These are phyloP conservation scores for Bimastos eiseni DNA, from an alignment of 2,888 invertebrate species.

Conservation along the genomic window DNA sequence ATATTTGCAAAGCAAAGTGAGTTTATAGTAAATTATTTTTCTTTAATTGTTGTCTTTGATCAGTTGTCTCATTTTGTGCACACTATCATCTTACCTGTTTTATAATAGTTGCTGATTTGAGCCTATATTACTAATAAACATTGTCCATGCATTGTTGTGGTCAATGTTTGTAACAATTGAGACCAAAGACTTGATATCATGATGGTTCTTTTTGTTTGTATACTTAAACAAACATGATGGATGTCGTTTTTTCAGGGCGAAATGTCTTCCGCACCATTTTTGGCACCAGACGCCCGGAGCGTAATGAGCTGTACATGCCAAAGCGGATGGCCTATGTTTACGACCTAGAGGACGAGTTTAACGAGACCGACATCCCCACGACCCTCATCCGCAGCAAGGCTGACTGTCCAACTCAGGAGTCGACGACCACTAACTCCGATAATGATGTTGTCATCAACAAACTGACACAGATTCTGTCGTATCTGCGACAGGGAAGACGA, in stretches of 20 bases:
- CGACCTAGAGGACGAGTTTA: constrained; percentile 82
- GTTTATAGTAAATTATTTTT: too few relatives aligned
- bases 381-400: constrained; percentile 83
- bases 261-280: constrained; percentile 69
- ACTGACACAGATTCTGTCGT: constrained; percentile 91
- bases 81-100: not conserved
- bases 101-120: not conserved
- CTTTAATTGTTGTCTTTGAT: too few relatives aligned
- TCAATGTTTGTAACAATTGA: not conserved
- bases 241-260: constrained; percentile 63
- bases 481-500: constrained; percentile 84
- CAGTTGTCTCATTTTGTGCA: too few relatives aligned
- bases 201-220: not conserved
- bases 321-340: constrained; percentile 98
- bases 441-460: constrained; percentile 86
- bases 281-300: constrained; percentile 51
- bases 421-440: constrained; percentile 67
- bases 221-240: not conserved
- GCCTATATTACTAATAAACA: not conserved
- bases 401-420: constrained; percentile 77
- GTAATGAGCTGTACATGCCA: constrained; percentile 89
- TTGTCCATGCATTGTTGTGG: not conserved
- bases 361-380: constrained; percentile 89
- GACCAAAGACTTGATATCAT: not conserved
- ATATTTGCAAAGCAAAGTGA: too few relatives aligned